Evolutionary conservation across 2,797 vertebrate species (phyloP).

Genomic region (Argentina silus): DNA sequence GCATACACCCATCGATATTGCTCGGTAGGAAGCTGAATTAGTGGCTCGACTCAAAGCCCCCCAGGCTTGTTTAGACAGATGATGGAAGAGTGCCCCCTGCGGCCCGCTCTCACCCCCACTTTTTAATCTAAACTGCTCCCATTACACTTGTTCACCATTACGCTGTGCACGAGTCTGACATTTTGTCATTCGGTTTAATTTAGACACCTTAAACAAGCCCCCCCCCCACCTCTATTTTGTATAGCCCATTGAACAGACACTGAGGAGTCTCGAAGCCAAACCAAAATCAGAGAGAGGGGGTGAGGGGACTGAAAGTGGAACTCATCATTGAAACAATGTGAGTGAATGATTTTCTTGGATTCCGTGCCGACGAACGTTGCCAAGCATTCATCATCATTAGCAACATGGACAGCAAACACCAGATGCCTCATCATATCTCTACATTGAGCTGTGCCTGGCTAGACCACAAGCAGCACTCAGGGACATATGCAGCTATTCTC

Average conservation of each 20-base stretch:
- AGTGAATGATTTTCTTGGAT: conserved; percentile 50
- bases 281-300: not conserved
- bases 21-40: conserved; percentile 48
- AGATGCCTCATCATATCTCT: conserved; percentile 61
- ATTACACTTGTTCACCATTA: conserved; percentile 44
- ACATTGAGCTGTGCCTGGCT: conserved; percentile 31
- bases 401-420: conserved; percentile 53
- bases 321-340: conserved; percentile 22
- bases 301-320: conserved; percentile 16
- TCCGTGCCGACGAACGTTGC: conserved; percentile 38
- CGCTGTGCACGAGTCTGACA: conserved; percentile 50
- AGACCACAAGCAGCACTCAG: conserved; percentile 49
- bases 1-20: conserved; percentile 53
- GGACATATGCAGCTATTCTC: conserved; percentile 62
- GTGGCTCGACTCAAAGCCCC: conserved; percentile 9
- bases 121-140: conserved; percentile 67
- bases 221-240: not conserved
- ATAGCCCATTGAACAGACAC: not conserved
- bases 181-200: not conserved
- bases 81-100: conserved; percentile 76
- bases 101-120: conserved; percentile 66
- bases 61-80: conserved; percentile 72
- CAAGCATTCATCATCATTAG: conserved; percentile 76
- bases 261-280: not conserved
- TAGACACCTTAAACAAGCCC: not conserved